phyloP scores from a whole-genome alignment of 2,113 vertebrate species.

The Entomyzon cyanotis region DNA sequence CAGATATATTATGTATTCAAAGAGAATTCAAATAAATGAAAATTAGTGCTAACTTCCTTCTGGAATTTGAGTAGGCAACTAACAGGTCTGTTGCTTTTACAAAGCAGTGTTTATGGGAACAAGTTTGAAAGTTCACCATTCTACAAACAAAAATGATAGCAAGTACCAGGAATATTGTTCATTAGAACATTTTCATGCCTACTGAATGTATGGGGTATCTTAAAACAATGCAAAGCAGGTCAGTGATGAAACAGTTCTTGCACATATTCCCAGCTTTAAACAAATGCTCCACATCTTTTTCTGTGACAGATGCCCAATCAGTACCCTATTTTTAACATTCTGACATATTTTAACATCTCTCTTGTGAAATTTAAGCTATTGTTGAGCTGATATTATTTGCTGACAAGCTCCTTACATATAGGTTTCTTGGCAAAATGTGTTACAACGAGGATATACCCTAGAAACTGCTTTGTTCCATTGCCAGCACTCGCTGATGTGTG shows the following conservation, averaged over 20 bases:
- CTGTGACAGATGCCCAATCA: background rate
- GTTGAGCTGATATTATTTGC: background rate
- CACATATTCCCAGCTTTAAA: background rate
- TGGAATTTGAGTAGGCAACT: background rate
- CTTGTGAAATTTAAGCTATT: background rate
- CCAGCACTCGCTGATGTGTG: background rate
- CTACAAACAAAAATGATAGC: background rate
- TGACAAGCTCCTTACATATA: background rate
- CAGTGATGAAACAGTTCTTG: background rate
- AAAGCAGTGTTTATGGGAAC: background rate
- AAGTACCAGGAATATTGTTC: background rate
- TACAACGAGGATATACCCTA: background rate
- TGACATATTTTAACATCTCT: background rate
- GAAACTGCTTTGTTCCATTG: background rate
- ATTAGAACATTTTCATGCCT: background rate
- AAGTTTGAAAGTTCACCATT: background rate
- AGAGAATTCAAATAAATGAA: background rate
- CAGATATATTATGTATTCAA: background rate
- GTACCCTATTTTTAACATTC: background rate
- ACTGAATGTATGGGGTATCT: background rate
- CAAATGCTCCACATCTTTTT: background rate
- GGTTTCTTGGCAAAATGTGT: background rate
- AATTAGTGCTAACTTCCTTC: background rate
- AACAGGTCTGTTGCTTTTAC: background rate
- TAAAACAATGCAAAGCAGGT: conserved; percentile 1